These are phyloP conservation scores for Actinostola sp. DNA, from an alignment of 92 coral and sea anemone genomes.

Conservation along the genomic window DNA sequence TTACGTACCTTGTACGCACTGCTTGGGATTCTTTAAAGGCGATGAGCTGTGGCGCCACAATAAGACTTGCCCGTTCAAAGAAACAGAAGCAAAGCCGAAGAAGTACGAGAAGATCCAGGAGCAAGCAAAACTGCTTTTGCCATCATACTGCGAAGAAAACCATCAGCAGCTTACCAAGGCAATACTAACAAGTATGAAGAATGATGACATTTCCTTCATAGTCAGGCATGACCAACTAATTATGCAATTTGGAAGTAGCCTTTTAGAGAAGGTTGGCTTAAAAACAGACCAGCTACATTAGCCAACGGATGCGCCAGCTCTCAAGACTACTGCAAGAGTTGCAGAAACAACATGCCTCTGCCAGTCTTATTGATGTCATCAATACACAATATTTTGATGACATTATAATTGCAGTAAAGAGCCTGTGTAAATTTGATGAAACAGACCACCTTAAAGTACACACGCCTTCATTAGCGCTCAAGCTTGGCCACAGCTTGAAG, in stretches of 20 bases:
- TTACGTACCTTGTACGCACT: slow-evolving; percentile 32
- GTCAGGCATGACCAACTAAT: slow-evolving; percentile 21
- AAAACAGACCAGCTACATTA: slow-evolving; percentile 15
- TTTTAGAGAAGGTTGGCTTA: slow-evolving; percentile 17
- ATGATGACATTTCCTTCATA: slow-evolving; percentile 18
- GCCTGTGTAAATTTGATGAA: background rate
- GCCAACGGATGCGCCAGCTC: slow-evolving; percentile 57
- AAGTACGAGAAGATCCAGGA: slow-evolving; percentile 12
- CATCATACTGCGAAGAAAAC: background rate
- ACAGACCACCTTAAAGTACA: background rate
- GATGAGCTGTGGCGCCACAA: slow-evolving; percentile 53
- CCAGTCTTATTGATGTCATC: background rate
- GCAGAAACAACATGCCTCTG: background rate
- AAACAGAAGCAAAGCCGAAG: background rate
- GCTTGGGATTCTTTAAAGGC: slow-evolving; percentile 52
- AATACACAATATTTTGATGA: slow-evolving; percentile 25
- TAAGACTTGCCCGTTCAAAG: background rate
- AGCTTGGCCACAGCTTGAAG: slow-evolving; percentile 44
- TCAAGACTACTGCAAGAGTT: background rate
- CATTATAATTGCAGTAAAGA: slow-evolving; percentile 9
- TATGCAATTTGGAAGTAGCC: slow-evolving; percentile 19
- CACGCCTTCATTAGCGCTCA: slow-evolving; percentile 32
- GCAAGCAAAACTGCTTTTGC: slow-evolving; percentile 21
- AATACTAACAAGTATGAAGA: slow-evolving; percentile 22
- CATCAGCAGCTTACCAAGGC: background rate